Evolutionary conservation across 2,797 vertebrate species (phyloP).

Genomic region (Pogoniulus pusillus): DNA sequence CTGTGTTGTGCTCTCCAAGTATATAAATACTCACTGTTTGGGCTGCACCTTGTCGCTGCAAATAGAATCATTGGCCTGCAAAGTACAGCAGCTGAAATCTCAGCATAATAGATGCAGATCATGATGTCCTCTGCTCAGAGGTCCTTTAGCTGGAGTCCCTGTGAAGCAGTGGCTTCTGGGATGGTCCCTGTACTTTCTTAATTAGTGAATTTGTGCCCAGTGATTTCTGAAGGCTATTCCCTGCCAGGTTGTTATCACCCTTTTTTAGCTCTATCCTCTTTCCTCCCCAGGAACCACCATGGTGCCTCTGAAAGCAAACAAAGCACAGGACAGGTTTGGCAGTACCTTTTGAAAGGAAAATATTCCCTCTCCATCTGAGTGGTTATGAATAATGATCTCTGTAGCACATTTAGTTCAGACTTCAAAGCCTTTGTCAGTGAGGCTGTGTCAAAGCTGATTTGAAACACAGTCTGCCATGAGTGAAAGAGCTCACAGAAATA

Average conservation of each 20-base stretch:
- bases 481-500: slow-evolving; percentile 4
- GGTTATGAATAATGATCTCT: slow-evolving; percentile 58
- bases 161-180: background rate
- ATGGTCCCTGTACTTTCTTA: background rate
- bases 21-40: background rate
- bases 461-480: slow-evolving; percentile 25
- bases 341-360: slow-evolving; percentile 59
- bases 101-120: background rate
- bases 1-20: background rate
- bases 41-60: background rate
- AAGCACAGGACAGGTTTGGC: slow-evolving; percentile 60
- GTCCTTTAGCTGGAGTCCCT: background rate
- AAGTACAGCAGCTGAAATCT: background rate
- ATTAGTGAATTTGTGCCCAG: background rate
- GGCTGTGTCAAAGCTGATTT: slow-evolving; percentile 53
- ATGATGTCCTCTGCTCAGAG: background rate
- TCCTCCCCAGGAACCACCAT: slow-evolving; percentile 10
- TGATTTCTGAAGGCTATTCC: slow-evolving; percentile 13
- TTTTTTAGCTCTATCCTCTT: slow-evolving; percentile 23
- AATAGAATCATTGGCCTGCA: background rate
- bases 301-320: slow-evolving; percentile 53
- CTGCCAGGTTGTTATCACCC: background rate
- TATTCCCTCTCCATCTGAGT: slow-evolving; percentile 25
- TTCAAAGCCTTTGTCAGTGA: slow-evolving; percentile 41
- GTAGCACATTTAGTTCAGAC: slow-evolving; percentile 39